Evolutionary conservation across 2,888 invertebrate species (phyloP).

Genomic region (Metallyticus violacea): DNA sequence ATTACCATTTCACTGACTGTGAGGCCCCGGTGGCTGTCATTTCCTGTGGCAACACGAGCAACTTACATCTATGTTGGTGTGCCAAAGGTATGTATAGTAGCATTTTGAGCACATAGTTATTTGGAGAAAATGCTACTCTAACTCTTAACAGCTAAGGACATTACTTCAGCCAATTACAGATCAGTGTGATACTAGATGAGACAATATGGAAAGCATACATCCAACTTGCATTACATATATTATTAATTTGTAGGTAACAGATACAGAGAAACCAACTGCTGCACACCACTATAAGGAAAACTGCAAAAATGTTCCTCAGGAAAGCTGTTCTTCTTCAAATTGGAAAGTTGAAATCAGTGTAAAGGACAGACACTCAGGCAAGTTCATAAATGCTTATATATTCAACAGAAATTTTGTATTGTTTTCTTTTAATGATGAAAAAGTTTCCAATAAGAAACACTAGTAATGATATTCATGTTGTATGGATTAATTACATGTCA

Average conservation of each 20-base stretch:
- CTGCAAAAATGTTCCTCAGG: slow-evolving; percentile 55
- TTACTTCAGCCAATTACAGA: too few species aligned
- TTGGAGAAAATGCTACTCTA: too few species aligned
- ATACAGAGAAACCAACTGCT: slow-evolving; percentile 39
- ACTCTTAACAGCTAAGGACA: too few species aligned
- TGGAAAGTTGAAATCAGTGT: slow-evolving; percentile 71
- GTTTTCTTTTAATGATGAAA: too few species aligned
- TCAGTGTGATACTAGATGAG: too few species aligned
- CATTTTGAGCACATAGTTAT: not conserved
- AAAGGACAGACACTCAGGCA: slow-evolving; percentile 64
- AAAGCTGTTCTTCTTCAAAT: slow-evolving; percentile 59
- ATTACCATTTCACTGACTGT: not conserved
- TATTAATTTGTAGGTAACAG: not conserved
- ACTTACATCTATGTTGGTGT: not conserved
- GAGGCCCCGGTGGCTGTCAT: not conserved
- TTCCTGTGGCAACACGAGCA: not conserved
- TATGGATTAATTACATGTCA: too few species aligned
- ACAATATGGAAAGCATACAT: too few species aligned
- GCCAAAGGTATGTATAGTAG: not conserved
- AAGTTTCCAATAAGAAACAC: too few species aligned
- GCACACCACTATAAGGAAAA: slow-evolving; percentile 63
- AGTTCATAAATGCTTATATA: not conserved
- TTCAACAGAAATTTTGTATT: too few species aligned
- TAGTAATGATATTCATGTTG: too few species aligned
- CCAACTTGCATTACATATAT: too few species aligned